phyloP scores from a whole-genome alignment of 2,888 invertebrate genomes.

The Dascillus cervinus region DNA sequence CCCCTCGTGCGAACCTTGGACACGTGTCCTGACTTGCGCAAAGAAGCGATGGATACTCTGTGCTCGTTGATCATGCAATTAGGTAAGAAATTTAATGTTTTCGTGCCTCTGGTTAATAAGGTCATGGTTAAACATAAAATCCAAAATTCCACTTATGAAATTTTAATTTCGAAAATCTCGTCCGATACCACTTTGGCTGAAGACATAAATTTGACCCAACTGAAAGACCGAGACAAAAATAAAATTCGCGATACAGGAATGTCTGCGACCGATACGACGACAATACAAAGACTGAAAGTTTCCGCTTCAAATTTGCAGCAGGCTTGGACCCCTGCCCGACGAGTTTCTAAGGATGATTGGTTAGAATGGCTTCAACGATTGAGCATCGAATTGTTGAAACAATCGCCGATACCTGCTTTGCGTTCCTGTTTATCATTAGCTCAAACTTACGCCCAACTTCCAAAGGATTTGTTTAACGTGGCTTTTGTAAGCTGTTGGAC shows the following conservation, averaged over 20 bases:
- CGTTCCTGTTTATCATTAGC: conserved; percentile 86
- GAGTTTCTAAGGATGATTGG: conserved; percentile 98
- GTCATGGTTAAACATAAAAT: conserved; percentile 75
- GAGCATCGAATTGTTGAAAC: conserved; percentile 87
- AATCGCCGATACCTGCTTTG: conserved; percentile 91
- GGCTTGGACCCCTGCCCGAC: conserved; percentile 85
- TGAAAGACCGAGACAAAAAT: conserved; percentile 52
- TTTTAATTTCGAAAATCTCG: conserved; percentile 63
- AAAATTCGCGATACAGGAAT: conserved; percentile 65
- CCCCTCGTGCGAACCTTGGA: conserved; percentile 85
- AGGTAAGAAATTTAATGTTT: conserved; percentile 85
- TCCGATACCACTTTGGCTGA: conserved; percentile 68
- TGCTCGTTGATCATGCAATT: conserved; percentile 82
- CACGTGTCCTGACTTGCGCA: conserved; percentile 65
- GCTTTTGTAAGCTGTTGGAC: conserved; percentile 99
- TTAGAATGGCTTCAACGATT: conserved; percentile 91
- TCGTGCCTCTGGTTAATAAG: conserved; percentile 85
- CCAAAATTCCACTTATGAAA: conserved; percentile 70
- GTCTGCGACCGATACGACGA: conserved; percentile 59
- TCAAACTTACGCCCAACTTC: conserved; percentile 91
- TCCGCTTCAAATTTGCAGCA: conserved; percentile 77
- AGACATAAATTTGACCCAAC: conserved; percentile 63
- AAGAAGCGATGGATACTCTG: conserved; percentile 83
- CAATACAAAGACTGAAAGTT: conserved; percentile 74
- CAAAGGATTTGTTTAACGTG: conserved; percentile 94